These are phyloP conservation scores for Pomacea maculata DNA, from an alignment of 1,140 invertebrate genomes.

Conservation along the genomic window DNA sequence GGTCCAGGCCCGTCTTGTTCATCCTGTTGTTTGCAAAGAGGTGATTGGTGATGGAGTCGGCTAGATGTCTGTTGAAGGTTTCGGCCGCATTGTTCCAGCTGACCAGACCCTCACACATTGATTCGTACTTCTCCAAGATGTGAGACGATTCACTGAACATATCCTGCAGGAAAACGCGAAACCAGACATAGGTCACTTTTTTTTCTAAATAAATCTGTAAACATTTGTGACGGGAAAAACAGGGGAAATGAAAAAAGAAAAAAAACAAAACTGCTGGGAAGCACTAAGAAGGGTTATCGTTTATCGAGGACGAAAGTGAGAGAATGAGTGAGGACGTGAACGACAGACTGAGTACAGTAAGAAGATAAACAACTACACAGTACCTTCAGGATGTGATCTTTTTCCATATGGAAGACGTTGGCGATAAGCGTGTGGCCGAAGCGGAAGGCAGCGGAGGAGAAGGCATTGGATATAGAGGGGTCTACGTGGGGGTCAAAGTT, in stretches of 20 bases:
- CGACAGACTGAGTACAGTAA: too few species aligned
- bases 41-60: slow-evolving; percentile 31
- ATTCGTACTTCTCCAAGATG: slow-evolving; percentile 10
- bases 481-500: slow-evolving; percentile 80
- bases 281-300: background rate
- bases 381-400: slow-evolving; percentile 9
- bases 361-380: slow-evolving; percentile 1
- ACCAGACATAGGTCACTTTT: background rate
- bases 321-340: background rate
- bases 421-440: slow-evolving; percentile 74
- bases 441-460: slow-evolving; percentile 66
- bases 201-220: background rate
- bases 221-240: background rate
- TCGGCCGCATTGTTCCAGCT: background rate
- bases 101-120: slow-evolving; percentile 31
- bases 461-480: slow-evolving; percentile 82
- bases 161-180: background rate
- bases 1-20: slow-evolving; percentile 41
- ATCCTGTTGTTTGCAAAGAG: slow-evolving; percentile 31
- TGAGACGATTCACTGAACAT: slow-evolving; percentile 1
- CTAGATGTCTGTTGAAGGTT: slow-evolving; percentile 31
- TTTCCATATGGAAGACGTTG: slow-evolving; percentile 25
- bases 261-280: background rate
- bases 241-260: background rate
- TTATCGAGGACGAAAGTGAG: background rate